Conservation (phyloP, 2,888 invertebrate genomes). For the Resseliella maxima region DNA sequence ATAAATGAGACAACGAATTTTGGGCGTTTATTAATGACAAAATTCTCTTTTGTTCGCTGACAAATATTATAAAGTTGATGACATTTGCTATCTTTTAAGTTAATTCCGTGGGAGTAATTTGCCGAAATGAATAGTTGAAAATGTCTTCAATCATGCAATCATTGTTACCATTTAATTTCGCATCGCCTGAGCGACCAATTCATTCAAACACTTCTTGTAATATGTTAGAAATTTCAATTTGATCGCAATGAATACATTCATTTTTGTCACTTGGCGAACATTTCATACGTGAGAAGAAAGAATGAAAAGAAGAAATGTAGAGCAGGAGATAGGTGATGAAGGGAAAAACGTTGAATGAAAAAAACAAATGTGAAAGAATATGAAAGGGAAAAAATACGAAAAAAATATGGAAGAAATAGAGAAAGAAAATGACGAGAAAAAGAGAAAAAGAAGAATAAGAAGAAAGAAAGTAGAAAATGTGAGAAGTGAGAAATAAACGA, state of each 20-base stretch:
- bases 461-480: not conserved
- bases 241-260: not conserved
- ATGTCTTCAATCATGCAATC: slow-evolving; percentile 21
- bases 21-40: slow-evolving; percentile 11
- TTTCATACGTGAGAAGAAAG: not conserved
- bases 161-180: not conserved
- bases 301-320: not conserved
- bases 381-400: not conserved
- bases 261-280: not conserved
- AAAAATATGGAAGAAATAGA: not conserved
- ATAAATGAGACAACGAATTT: not conserved
- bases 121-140: not conserved
- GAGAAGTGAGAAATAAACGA: too few relatives aligned
- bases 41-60: not conserved
- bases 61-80: not conserved
- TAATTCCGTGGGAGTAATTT: not conserved
- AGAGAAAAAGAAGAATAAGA: not conserved
- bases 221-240: not conserved
- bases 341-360: too few relatives aligned
- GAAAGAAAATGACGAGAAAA: not conserved
- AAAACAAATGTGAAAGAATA: not conserved
- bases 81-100: not conserved
- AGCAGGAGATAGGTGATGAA: too few relatives aligned
- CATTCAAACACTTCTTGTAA: not conserved
- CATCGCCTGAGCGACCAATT: not conserved